Evolutionary conservation across 2,113 vertebrate species (phyloP), one percentile per base, ranked within the genome.

Genomic region (Petaurus breviceps): DNA sequence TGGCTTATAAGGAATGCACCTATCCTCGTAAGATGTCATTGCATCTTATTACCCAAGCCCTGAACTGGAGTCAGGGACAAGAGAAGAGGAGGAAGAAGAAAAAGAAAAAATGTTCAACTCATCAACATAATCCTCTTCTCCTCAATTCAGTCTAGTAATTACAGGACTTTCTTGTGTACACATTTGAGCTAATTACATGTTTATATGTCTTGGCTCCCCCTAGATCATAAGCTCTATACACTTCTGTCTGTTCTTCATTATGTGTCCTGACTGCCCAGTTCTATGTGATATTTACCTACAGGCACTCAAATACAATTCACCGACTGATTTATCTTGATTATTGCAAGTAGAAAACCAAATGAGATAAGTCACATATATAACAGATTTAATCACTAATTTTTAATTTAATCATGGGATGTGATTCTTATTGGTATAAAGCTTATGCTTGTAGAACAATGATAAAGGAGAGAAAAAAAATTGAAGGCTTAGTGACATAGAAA

Each of bases 121-220:
- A 22, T 77, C 46, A 47, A 53, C 3, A 90, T 91, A 46, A 77
- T 9, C 77, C 19, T 68, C 90, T 95, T 43, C 90, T 93, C 84
- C 94, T 57, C 22, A 43, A 77, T 26, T 93, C 43, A 24, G 53
- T 95, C 97, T 97, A 84, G 94, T 96, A 97, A 98, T 98, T 96
- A 96, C 43, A 96, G 96, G 90, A 89, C 68, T 61, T 84, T 90
- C 57, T 91, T 96, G 93, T 93, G 93, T 47, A 77, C 96, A 96
- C 94, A 95, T 95, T 97, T 90, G 51, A 84, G 96, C 89, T 97
- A 98, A 98, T 97, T 95, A 77, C 95, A 95, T 92, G 97, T 97
- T 97, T 95, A 51, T 51, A 10, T 5, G 31, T 46, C 96, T 90
- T n/a, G 96, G 97, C 97, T 97, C 94, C 92, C 57, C 68, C 90